A percentile compares a stretch with the other conserved stretches of the same genome.
Evolutionary conservation across 2,888 invertebrate genomes (phyloP).

Genomic region (Leucoptera coffeella): DNA sequence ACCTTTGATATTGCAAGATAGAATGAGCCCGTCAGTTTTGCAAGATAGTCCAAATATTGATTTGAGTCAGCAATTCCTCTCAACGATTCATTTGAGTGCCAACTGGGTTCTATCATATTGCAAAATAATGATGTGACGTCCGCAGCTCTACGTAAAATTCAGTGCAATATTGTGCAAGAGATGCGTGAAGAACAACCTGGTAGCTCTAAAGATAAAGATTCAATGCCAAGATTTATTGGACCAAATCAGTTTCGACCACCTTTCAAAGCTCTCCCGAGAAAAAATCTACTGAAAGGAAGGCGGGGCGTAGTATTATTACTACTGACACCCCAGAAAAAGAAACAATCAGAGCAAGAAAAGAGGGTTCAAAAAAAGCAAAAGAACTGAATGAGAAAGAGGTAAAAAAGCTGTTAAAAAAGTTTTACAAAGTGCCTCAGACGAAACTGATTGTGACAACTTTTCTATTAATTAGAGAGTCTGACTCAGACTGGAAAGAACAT

Average conservation of each 20-base stretch:
- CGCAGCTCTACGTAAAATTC: background rate
- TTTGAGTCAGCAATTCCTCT: background rate
- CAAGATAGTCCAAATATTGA: background rate
- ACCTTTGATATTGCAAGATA: background rate
- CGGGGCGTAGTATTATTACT: constrained; percentile 4
- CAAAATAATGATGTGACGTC: background rate
- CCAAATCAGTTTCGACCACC: constrained; percentile 2
- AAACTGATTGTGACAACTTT: background rate
- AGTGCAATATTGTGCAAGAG: too few relatives aligned
- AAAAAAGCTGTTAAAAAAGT: background rate
- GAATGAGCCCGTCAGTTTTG: background rate
- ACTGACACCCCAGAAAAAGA: constrained; percentile 6
- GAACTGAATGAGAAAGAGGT: too few relatives aligned
- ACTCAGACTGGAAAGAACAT: background rate
- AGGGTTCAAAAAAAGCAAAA: too few relatives aligned
- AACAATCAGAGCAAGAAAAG: background rate
- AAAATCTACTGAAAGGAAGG: constrained; percentile 3
- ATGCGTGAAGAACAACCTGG: background rate
- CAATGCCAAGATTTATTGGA: too few relatives aligned
- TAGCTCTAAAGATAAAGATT: background rate
- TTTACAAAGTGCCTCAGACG: background rate
- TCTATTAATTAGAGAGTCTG: background rate
- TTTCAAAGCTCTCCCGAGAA: constrained; percentile 2
- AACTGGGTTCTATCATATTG: too few relatives aligned
- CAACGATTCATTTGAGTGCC: too few relatives aligned